Evolutionary conservation across 2,888 invertebrate genomes (phyloP).

Genomic region (Steinernema carpocapsae): DNA sequence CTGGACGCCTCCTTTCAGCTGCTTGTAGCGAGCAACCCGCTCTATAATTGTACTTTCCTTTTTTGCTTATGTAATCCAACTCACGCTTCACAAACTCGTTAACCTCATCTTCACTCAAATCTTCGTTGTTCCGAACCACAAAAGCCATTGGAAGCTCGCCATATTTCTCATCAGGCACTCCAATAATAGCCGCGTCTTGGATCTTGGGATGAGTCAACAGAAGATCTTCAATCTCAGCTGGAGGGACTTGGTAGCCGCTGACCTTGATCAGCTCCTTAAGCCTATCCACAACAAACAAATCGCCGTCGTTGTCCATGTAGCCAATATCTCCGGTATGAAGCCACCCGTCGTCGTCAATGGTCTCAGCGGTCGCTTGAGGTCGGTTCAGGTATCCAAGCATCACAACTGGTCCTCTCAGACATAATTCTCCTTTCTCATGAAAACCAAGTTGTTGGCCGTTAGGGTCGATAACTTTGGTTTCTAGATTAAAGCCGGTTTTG

Average conservation of each 20-base stretch:
- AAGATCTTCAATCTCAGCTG: constrained; percentile 50
- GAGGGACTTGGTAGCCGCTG: constrained; percentile 45
- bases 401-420: constrained; percentile 85
- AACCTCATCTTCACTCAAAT: constrained; percentile 37
- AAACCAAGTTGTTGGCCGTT: constrained; percentile 28
- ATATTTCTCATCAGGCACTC: constrained; percentile 42
- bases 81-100: constrained; percentile 41
- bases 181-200: constrained; percentile 47
- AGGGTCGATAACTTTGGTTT: constrained; percentile 46
- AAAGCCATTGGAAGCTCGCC: constrained; percentile 48
- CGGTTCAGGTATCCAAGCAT: constrained; percentile 81
- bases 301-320: constrained; percentile 40
- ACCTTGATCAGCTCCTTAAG: constrained; percentile 64
- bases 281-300: constrained; percentile 58
- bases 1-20: constrained; percentile 76
- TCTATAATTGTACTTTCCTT: constrained; percentile 65
- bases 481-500: constrained; percentile 38
- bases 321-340: constrained; percentile 50
- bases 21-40: constrained; percentile 80
- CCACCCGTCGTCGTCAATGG: constrained; percentile 51
- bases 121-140: constrained; percentile 36
- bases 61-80: too few relatives aligned
- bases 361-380: constrained; percentile 48
- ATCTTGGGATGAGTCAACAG: constrained; percentile 45
- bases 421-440: constrained; percentile 74